Evolutionary conservation across 92 coral and sea anemone genomes (phyloP), one percentile per base, ranked within the genome.

Genomic region (Parazoanthus darwini): DNA sequence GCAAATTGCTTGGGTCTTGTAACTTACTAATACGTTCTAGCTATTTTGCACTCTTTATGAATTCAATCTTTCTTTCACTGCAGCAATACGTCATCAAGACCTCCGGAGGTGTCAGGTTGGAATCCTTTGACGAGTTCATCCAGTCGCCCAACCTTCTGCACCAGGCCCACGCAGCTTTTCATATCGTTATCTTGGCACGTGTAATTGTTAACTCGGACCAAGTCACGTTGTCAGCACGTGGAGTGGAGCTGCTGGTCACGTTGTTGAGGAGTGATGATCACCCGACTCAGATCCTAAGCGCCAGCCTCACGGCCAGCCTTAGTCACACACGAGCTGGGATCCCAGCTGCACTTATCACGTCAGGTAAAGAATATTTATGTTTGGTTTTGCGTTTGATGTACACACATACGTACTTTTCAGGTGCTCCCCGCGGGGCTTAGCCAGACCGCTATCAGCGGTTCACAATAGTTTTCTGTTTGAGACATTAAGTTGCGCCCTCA

Each of bases 91-190:
- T 96, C 67, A 93, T 97, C 75, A 94, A 94, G 82, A 88, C 88
- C 82, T 96, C 99, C 18, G 99, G 99, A 2, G 98, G 99, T 4
- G 88, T 97, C 83, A 85, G 91, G 8, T 85, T 97, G 66, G 87
- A 82, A 16, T 94, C 97, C n/a, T 97, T 97, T 72, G 97, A 97
- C 56, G 99, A 97, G 75, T 95, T 97, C 72, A 78, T 97, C 85
- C 81, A 82, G 72, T 97, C 98, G 37, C 79, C 88, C 37, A 88
- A 89, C 88, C 90, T 94, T 82, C 72, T 95, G 84, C 94, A 97
- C 93, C 98, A 93, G 92, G 99, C 98, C 81, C 95, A 97, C 89
- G 99, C 98, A 50, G 97, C 99, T 77, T 97, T 97, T 89, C 99
- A 97, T 86, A 97, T 93, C 89, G 94, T 97, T 23, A 92, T 97